Percentiles rank a stretch among this genome's conserved stretches.
Evolutionary conservation across 2,888 invertebrate genomes (phyloP).

Genomic region (Apantesis nais): DNA sequence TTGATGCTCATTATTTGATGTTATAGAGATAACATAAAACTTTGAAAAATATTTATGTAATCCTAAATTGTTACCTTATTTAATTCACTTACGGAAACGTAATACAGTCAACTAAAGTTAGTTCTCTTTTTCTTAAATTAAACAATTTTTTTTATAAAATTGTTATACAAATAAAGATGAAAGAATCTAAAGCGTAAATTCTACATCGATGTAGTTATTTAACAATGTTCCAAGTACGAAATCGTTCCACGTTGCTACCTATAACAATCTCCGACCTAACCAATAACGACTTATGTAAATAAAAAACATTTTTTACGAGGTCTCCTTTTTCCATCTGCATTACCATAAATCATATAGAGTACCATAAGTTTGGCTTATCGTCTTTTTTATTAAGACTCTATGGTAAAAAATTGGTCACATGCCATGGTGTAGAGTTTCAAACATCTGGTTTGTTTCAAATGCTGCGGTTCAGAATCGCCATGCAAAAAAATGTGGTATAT

Average conservation of each 20-base stretch:
- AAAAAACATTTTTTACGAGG: constrained; percentile 21
- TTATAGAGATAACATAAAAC: background rate
- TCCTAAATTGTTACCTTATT: background rate
- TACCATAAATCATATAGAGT: constrained; percentile 63
- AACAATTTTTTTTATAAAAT: too few species aligned
- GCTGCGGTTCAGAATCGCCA: constrained; percentile 6
- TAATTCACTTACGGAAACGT: background rate
- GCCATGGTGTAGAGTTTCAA: constrained; percentile 62
- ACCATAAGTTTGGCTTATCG: constrained; percentile 56
- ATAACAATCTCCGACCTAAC: constrained; percentile 17
- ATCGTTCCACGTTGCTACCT: constrained; percentile 9
- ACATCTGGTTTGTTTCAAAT: constrained; percentile 59
- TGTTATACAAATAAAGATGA: too few species aligned
- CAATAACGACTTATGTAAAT: constrained; percentile 13
- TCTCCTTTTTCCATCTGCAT: constrained; percentile 48
- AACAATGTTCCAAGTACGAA: background rate
- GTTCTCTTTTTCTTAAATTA: background rate
- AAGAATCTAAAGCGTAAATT: background rate
- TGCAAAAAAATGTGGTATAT: constrained; percentile 7
- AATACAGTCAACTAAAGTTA: background rate
- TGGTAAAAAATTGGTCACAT: constrained; percentile 60
- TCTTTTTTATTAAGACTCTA: constrained; percentile 32
- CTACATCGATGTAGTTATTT: background rate
- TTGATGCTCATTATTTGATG: background rate
- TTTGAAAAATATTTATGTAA: background rate